phyloP scores from a whole-genome alignment of 2,113 vertebrate species.

The Dendrocopos noguchii region DNA sequence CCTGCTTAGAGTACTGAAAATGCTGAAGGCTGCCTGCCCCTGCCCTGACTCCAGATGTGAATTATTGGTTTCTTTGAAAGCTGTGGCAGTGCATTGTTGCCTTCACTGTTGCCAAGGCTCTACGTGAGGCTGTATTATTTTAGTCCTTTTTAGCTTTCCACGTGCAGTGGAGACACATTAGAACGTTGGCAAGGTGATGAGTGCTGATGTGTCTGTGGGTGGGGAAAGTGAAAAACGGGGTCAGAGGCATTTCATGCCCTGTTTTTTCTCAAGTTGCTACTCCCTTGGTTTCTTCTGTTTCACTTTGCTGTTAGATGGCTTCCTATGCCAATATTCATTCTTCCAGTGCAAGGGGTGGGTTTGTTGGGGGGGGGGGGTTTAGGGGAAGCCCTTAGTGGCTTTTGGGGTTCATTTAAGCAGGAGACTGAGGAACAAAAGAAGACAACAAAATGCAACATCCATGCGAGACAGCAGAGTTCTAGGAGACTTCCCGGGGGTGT shows the following conservation, averaged over 20 bases:
- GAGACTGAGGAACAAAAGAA: neutral
- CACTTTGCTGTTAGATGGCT: neutral
- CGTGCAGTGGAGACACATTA: neutral
- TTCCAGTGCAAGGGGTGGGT: neutral
- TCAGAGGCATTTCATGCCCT: neutral
- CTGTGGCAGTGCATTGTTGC: neutral
- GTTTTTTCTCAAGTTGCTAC: neutral
- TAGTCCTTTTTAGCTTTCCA: neutral
- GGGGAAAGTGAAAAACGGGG: neutral
- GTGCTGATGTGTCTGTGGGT: neutral
- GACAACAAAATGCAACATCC: neutral
- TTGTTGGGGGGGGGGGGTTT: accelerated
- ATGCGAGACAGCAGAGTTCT: neutral
- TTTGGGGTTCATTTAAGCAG: neutral
- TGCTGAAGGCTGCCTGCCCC: neutral
- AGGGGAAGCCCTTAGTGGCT: neutral
- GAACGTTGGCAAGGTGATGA: neutral
- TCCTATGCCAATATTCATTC: neutral
- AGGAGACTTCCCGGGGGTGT: neutral
- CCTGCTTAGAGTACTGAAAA: neutral
- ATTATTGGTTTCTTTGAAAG: neutral
- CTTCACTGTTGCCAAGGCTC: neutral
- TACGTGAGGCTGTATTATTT: neutral
- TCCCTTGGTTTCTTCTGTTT: neutral
- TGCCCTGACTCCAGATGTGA: neutral